Evolutionary conservation across 2,113 vertebrate species (phyloP).

Genomic region (Philantomba maxwellii): DNA sequence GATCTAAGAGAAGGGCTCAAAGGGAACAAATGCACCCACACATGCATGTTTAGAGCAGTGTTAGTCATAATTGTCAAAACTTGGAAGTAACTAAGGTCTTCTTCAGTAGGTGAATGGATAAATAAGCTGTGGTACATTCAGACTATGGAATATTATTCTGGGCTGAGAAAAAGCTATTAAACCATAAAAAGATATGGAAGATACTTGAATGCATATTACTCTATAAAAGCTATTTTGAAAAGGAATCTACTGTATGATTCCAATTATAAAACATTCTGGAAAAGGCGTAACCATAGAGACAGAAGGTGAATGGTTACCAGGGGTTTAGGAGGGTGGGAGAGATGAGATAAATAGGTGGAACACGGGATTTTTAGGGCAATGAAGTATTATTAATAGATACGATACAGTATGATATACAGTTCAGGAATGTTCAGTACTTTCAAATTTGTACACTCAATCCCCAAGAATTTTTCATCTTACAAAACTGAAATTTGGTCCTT

Average conservation of each 20-base stretch:
- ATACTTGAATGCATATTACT: not conserved
- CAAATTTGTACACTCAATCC: not conserved
- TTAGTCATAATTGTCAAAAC: not conserved
- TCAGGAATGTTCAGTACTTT: not conserved
- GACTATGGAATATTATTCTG: not conserved
- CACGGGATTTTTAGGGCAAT: not conserved
- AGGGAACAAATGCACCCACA: accelerated
- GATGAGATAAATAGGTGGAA: not conserved
- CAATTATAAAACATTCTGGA: not conserved
- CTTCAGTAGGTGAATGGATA: not conserved
- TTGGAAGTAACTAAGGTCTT: not conserved
- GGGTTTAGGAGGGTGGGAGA: not conserved
- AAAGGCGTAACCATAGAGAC: not conserved
- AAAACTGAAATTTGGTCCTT: not conserved
- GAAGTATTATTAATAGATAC: not conserved
- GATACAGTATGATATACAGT: not conserved
- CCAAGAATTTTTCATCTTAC: not conserved
- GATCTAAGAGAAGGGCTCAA: not conserved
- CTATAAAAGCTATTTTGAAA: not conserved
- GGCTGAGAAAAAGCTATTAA: not conserved
- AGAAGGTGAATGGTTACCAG: not conserved
- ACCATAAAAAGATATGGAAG: not conserved
- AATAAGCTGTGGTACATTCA: not conserved
- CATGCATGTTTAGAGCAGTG: not conserved
- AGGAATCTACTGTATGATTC: not conserved